Percentiles rank a stretch among this genome's conserved stretches.
Conservation (phyloP, 2,888 invertebrate genomes). For the Melinaea menophilus region DNA sequence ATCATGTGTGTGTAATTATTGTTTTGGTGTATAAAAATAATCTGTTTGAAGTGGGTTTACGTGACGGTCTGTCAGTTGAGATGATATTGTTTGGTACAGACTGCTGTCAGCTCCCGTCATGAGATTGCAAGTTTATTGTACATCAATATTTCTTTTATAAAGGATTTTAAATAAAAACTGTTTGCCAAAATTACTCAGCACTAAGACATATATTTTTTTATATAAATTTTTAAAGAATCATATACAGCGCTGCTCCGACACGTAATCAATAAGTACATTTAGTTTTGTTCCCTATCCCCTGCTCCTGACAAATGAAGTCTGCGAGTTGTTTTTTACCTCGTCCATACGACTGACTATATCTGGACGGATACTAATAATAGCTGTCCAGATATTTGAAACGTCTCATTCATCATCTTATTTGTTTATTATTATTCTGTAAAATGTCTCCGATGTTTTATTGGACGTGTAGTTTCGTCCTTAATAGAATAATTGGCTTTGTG, state of each 20-base stretch:
- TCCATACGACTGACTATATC: background rate
- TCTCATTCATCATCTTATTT: background rate
- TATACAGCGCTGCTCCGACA: background rate
- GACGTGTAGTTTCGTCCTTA: too few species aligned
- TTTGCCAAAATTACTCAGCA: too few species aligned
- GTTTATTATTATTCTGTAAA: background rate
- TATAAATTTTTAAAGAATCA: too few species aligned
- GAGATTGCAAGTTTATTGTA: too few species aligned
- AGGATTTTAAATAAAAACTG: too few species aligned
- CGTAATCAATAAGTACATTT: background rate
- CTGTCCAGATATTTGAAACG: background rate
- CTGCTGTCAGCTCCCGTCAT: too few species aligned
- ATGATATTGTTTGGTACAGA: background rate
- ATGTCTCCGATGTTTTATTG: background rate
- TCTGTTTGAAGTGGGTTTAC: conserved; percentile 49
- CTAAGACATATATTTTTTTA: too few species aligned
- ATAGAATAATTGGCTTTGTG: too few species aligned
- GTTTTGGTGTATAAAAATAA: conserved; percentile 28
- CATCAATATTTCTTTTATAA: too few species aligned
- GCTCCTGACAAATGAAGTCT: background rate
- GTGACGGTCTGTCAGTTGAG: conserved; percentile 43
- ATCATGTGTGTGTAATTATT: conserved; percentile 1
- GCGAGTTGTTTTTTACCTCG: background rate
- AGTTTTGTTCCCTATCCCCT: background rate
- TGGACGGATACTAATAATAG: conserved; percentile 1